Evolutionary conservation across 2,113 vertebrate species (phyloP).

Genomic region (Pachypanchax playfairii): DNA sequence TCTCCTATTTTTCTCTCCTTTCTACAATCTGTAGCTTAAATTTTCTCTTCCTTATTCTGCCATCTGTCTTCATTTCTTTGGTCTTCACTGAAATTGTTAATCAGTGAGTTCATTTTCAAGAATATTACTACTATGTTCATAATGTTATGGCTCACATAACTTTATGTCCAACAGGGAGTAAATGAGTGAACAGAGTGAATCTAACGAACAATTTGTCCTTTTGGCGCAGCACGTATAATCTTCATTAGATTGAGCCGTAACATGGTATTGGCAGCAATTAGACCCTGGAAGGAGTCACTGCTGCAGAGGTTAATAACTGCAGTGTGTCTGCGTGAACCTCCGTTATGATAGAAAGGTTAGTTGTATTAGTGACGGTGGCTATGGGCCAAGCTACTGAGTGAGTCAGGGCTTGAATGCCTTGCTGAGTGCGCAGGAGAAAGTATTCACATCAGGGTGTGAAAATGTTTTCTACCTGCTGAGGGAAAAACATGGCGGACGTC

Average conservation of each 20-base stretch:
- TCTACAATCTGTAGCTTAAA: not conserved
- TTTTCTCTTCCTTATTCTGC: not conserved
- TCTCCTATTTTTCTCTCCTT: not conserved
- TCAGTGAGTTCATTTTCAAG: conserved; percentile 32
- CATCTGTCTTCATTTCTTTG: not conserved
- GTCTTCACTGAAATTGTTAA: conserved; percentile 44
- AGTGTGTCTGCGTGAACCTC: conserved; percentile 52
- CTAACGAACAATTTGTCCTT: conserved; percentile 68
- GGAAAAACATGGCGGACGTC: conserved; percentile 20
- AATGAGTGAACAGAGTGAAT: conserved; percentile 55
- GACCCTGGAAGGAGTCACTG: conserved; percentile 50
- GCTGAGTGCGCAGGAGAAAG: conserved; percentile 2
- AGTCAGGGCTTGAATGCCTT: conserved; percentile 17
- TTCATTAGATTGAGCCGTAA: conserved; percentile 74
- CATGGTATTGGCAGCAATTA: conserved; percentile 70
- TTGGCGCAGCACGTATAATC: conserved; percentile 64
- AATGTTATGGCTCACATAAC: conserved; percentile 60
- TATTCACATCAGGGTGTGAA: conserved; percentile 33
- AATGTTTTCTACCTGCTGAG: conserved; percentile 31
- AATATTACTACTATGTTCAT: conserved; percentile 61
- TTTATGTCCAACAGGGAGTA: conserved; percentile 60
- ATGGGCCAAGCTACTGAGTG: conserved; percentile 35
- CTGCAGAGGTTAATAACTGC: conserved; percentile 72
- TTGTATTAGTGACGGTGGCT: conserved; percentile 64
- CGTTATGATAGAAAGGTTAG: conserved; percentile 69